Percentiles rank a stretch among this genome's conserved stretches.
Conservation (phyloP, 2,797 vertebrate genomes). For the Miopithecus talapoin region DNA sequence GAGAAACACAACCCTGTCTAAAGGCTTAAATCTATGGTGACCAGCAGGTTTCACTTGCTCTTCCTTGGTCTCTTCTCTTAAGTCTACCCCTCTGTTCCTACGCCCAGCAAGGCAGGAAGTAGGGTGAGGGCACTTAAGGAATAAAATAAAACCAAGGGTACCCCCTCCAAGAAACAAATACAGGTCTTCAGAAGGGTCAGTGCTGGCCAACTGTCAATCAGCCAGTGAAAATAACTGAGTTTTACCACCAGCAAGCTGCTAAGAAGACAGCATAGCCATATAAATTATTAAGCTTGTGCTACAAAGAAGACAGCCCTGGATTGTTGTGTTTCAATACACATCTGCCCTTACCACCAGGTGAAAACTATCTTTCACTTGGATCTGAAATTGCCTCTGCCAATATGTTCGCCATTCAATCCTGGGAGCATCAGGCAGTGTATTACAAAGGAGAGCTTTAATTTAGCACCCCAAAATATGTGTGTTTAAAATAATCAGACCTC, state of each 20-base stretch:
- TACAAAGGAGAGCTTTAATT: not conserved
- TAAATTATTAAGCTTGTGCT: not conserved
- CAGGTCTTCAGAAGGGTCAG: not conserved
- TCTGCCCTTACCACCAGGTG: not conserved
- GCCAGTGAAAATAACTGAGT: not conserved
- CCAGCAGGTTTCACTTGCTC: not conserved
- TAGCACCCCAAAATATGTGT: not conserved
- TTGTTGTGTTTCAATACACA: not conserved
- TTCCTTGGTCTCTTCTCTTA: not conserved
- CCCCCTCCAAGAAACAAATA: not conserved
- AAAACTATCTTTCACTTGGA: not conserved
- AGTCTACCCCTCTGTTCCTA: rapidly evolving
- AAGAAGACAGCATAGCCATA: not conserved
- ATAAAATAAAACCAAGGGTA: not conserved
- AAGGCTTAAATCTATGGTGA: not conserved
- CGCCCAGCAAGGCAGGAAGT: not conserved
- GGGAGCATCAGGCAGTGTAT: not conserved
- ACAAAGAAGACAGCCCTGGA: too few relatives aligned
- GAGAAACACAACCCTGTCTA: not conserved
- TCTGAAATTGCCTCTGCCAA: not conserved
- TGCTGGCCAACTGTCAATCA: not conserved
- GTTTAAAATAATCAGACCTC: not conserved
- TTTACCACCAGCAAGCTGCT: not conserved
- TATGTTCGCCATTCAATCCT: not conserved
- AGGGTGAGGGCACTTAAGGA: not conserved